Percentiles rank a stretch among this genome's conserved stretches.
Evolutionary conservation across 2,113 vertebrate species (phyloP).

Genomic region (Aphyosemion australe): DNA sequence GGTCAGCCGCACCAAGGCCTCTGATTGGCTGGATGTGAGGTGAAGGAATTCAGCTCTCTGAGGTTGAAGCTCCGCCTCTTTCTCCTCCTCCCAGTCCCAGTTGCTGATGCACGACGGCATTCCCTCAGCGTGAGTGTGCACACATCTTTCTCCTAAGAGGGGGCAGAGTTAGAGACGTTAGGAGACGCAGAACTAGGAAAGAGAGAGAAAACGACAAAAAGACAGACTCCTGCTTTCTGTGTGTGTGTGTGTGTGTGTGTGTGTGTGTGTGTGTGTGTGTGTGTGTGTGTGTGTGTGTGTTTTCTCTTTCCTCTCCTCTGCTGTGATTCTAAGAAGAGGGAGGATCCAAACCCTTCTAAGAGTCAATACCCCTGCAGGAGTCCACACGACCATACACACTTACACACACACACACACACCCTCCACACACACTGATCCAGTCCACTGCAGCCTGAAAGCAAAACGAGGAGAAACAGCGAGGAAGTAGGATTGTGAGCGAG

Average conservation of each 20-base stretch:
- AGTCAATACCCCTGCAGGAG: slow-evolving; percentile 71
- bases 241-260: slow-evolving; percentile 10
- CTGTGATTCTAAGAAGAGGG: slow-evolving; percentile 53
- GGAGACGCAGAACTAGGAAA: slow-evolving; percentile 41
- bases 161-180: slow-evolving; percentile 42
- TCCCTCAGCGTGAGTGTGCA: slow-evolving; percentile 44
- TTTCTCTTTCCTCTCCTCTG: slow-evolving; percentile 19
- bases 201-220: slow-evolving; percentile 49
- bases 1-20: slow-evolving; percentile 71
- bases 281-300: slow-evolving; percentile 12
- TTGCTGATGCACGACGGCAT: slow-evolving; percentile 68
- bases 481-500: slow-evolving; percentile 48
- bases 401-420: slow-evolving; percentile 14
- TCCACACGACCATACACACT: slow-evolving; percentile 56
- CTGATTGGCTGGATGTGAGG: slow-evolving; percentile 77
- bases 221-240: slow-evolving; percentile 51
- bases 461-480: slow-evolving; percentile 38
- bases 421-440: slow-evolving; percentile 33
- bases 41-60: slow-evolving; percentile 82
- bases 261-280: slow-evolving; percentile 3
- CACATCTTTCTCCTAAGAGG: slow-evolving; percentile 16
- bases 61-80: slow-evolving; percentile 65
- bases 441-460: slow-evolving; percentile 51
- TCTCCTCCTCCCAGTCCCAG: slow-evolving; percentile 52
- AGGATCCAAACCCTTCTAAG: slow-evolving; percentile 70